Percentiles rank a stretch among this genome's conserved stretches.
These are phyloP conservation scores for Aphelocoma coerulescens DNA, from an alignment of 2,113 vertebrate species.

Conservation along the genomic window DNA sequence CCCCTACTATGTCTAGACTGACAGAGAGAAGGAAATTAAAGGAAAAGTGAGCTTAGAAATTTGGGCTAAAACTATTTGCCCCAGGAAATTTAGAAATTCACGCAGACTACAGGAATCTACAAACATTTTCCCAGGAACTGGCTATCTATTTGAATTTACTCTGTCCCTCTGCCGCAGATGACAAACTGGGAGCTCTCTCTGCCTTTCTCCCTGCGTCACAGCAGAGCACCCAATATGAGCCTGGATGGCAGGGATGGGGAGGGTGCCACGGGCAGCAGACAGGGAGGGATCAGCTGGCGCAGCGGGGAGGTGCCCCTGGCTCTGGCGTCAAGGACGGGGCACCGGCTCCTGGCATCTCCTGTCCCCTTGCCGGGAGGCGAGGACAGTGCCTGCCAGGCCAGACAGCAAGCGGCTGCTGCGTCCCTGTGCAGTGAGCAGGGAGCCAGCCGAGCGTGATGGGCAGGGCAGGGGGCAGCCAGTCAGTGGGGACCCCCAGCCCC, in stretches of 20 bases:
- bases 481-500: not conserved
- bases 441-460: rapidly evolving
- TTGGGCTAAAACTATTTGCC: not conserved
- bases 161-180: not conserved
- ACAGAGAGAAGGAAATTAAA: not conserved
- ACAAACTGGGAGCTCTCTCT: not conserved
- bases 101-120: not conserved
- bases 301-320: not conserved
- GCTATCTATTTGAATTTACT: not conserved
- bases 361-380: not conserved
- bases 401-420: not conserved
- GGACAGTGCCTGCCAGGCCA: not conserved
- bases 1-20: not conserved
- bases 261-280: not conserved
- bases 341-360: not conserved
- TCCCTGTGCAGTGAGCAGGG: rapidly evolving
- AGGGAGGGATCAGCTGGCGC: conserved; percentile 7
- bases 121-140: not conserved
- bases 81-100: not conserved
- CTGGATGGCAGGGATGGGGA: not conserved
- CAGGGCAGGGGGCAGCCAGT: not conserved
- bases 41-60: not conserved
- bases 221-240: rapidly evolving
- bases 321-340: not conserved
- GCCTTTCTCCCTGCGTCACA: not conserved